Percentiles rank a stretch among this genome's conserved stretches.
These are phyloP conservation scores for Artemisiospiza belli DNA, from an alignment of 2,113 vertebrate species.

Conservation along the genomic window DNA sequence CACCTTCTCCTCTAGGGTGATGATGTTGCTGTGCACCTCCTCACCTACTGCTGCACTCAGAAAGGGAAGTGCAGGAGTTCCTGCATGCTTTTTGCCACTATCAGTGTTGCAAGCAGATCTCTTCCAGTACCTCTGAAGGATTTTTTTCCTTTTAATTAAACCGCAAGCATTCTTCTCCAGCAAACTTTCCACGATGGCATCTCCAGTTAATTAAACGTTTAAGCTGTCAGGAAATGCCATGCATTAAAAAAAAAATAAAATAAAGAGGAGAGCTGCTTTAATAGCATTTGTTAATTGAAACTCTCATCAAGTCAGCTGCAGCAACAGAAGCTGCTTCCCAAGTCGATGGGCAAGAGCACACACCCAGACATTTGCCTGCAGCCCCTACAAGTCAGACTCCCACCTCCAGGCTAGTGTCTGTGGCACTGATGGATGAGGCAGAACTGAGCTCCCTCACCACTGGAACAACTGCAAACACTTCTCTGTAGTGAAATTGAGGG, in stretches of 20 bases:
- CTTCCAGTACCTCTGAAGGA: constrained; percentile 60
- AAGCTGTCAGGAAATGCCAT: constrained; percentile 67
- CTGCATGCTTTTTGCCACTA: constrained; percentile 18
- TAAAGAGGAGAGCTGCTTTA: constrained; percentile 25
- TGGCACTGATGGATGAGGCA: background rate
- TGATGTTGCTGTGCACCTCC: background rate
- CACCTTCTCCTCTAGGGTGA: background rate
- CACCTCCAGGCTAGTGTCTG: background rate
- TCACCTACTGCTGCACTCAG: constrained; percentile 50
- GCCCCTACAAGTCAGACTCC: background rate
- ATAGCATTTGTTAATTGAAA: constrained; percentile 56
- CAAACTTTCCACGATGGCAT: constrained; percentile 71
- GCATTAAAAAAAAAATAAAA: constrained; percentile 39
- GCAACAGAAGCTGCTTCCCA: background rate
- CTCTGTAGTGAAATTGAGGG: background rate
- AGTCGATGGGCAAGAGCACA: background rate
- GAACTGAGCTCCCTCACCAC: background rate
- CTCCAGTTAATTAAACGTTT: constrained; percentile 79
- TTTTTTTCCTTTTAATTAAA: constrained; percentile 76
- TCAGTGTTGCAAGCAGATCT: constrained; percentile 64
- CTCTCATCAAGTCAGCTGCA: background rate
- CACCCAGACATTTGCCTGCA: background rate
- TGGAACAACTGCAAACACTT: background rate
- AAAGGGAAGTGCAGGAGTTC: constrained; percentile 36
- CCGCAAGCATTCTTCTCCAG: constrained; percentile 57